A percentile compares a stretch with the other conserved stretches of the same genome.
Evolutionary conservation across 1,140 invertebrate genomes (phyloP).

Genomic region (Hermatobates lingyangjiaoensis): DNA sequence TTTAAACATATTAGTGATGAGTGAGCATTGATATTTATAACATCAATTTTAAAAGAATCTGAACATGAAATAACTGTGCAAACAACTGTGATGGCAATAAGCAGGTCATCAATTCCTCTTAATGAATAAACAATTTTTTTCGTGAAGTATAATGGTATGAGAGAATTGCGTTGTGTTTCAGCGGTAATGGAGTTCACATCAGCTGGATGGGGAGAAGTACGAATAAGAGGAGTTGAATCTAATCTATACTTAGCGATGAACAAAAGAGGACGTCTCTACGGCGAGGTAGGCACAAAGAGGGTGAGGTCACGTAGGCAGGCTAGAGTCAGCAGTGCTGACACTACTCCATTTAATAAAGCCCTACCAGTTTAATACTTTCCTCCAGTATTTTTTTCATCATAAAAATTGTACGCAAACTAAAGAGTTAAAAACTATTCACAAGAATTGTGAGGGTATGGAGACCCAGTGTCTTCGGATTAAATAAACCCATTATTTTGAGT

Average conservation of each 20-base stretch:
- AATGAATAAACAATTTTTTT: too few relatives aligned
- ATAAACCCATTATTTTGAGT: too few relatives aligned
- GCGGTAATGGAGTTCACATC: slow-evolving; percentile 34
- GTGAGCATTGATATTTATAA: too few relatives aligned
- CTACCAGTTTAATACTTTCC: background rate
- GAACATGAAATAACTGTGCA: too few relatives aligned
- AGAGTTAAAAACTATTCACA: background rate
- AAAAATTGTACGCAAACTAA: background rate
- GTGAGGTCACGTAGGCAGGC: background rate
- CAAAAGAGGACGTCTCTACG: slow-evolving; percentile 36
- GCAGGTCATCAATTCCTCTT: too few relatives aligned
- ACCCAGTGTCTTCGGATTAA: background rate
- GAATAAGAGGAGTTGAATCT: slow-evolving; percentile 34
- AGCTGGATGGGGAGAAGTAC: slow-evolving; percentile 30
- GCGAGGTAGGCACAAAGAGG: slow-evolving; percentile 29
- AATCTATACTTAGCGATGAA: slow-evolving; percentile 40
- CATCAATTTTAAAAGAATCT: too few relatives aligned
- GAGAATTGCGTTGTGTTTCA: slow-evolving; percentile 24
- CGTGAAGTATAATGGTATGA: too few relatives aligned
- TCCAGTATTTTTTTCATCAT: background rate
- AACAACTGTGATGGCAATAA: too few relatives aligned
- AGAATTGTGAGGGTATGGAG: background rate
- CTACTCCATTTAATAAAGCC: background rate
- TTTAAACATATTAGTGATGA: too few relatives aligned
- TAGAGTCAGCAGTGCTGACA: background rate